Evolutionary conservation across 2,797 vertebrate species (phyloP), one percentile per base, ranked within the genome.

Genomic region (Cottoperca gobio): DNA sequence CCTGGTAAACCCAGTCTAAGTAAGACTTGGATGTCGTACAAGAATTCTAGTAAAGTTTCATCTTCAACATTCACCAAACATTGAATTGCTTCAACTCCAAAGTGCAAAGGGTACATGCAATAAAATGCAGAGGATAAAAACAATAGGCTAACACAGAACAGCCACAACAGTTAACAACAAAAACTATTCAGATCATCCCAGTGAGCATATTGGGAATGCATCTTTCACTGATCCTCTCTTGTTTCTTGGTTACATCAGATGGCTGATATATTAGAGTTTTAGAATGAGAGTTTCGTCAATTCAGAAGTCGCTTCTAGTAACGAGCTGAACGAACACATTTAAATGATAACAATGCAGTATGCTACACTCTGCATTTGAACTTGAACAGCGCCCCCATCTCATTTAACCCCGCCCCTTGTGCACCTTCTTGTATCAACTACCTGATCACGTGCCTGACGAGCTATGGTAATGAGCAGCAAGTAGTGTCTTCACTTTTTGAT

Each of bases 401-500:
- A 16, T 7, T 13, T 12, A 6, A 33, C 52, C 14, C 4, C 1
- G 3, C 14, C 62, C 6, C 1, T 2, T 1, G 21, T 52, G 55
- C 50, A 16, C 26, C 21, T 54, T 40, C 9, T 0, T 2, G 10
- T 7, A 3, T 33, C 3, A 19, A 2, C 6, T 45, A 53, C 53
- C 2, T n/a, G 58, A 19, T 33, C 21, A 4, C 37, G 6, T 2
- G 21, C 4, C 48, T 2, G 8, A 35, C 0, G 35, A 31, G 33
- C 19, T n/a, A n/a, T n/a, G n/a, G n/a, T 21, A 0, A 9, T 0
- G 35, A 31, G 33, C 19, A 4, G 57, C 8, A 8, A 19, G 40
- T 21, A 2, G 9, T 9, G 0, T 13, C 0, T 16, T 39, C 2
- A 5, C 4, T 2, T 28, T 6, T n/a, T 42, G 2, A 5, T 3